Base-by-base conservation (phyloP, 1,140 invertebrate genomes). In the Sipha flava region DNA sequence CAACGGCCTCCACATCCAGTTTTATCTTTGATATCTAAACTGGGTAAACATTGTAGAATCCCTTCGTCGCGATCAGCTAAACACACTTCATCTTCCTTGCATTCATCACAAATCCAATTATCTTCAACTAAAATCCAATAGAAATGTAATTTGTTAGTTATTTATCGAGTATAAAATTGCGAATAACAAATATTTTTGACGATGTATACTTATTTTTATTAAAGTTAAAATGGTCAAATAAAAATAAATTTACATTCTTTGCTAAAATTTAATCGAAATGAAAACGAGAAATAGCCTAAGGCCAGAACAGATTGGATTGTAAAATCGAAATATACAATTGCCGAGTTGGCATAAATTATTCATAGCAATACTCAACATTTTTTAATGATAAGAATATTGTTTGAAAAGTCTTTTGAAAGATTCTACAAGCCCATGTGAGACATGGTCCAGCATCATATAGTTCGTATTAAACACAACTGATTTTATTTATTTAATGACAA, bases 1-100 rank as follows among this genome's bases (percentile, higher is more conserved):
- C 92, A 94, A 7, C 91, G 86, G 3, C 92, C 92, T 12, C 90
- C 91, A 83, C 92, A 94, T 80, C 91, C 92, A 80, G 90, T 91
- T 1, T 90, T 89, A 84, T 93, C 92, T 6, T 86, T 84, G 7
- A 84, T 82, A 84, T 94, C 91, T 2, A 85, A 80, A 1, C 87
- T 86, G 54, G 82, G 82, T 82, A 88, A 86, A 84, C 92, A 93
- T 26, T 87, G 86, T 1, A 92, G 89, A 49, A 88, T 88, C 14
- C 88, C 86, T 82, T 89, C 90, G 62, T 86, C 87, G 80, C 88
- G 86, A 81, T 89, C 86, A 29, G 90, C 88, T 81, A 92, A 89
- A 85, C 91, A 92, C 31, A 92, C 88, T 85, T 92, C 87, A 12
- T 83, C 88, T 73, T 84, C 81, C n/a, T 84, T 68, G 80, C 87